phyloP scores from a whole-genome alignment of 2,113 vertebrate species.

The Piaya cayana region DNA sequence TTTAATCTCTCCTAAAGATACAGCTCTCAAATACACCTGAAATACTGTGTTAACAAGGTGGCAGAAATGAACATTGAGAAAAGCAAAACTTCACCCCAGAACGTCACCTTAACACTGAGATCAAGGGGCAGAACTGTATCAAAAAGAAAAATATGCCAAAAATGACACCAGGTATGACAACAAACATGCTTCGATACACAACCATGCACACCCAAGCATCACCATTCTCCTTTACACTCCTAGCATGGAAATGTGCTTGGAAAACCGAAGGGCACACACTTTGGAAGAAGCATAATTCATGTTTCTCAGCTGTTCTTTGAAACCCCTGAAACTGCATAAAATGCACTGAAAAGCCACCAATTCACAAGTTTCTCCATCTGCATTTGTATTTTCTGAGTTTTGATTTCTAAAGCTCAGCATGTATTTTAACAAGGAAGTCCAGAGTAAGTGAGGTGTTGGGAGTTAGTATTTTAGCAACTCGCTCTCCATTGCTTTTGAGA shows the following conservation, averaged over 20 bases:
- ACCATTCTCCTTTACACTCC: background rate
- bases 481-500: background rate
- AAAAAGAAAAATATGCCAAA: background rate
- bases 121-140: background rate
- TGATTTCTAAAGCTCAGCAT: background rate
- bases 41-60: background rate
- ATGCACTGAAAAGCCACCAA: background rate
- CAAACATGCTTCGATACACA: background rate
- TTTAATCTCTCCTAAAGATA: background rate
- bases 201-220: background rate
- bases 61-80: background rate
- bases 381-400: background rate
- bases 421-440: background rate
- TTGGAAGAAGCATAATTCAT: background rate
- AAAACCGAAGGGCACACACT: background rate
- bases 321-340: background rate
- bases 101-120: background rate
- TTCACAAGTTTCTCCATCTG: background rate
- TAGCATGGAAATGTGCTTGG: accelerated
- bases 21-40: background rate
- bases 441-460: background rate
- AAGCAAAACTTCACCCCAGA: background rate
- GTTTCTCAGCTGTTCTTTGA: background rate
- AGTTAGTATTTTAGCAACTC: background rate
- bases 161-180: background rate